Evolutionary conservation across 37 sponge, comb jelly and placozoan species (phyloP), one percentile per base, ranked within the genome.

Genomic region (Haliclona indistincta): DNA sequence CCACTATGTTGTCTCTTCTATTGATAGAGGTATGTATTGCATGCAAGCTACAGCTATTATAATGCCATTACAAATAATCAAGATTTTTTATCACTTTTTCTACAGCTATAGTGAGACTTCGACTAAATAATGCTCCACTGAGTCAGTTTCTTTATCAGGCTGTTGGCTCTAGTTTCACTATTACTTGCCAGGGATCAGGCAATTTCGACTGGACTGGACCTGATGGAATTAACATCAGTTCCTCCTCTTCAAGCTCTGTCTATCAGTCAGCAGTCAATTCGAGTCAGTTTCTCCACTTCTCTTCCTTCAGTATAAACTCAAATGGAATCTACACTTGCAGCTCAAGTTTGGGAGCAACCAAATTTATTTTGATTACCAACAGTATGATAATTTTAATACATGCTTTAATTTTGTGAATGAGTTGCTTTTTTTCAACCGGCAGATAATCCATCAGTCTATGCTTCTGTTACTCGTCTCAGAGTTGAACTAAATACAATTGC

Each of bases 371-470:
- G 67, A 72, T 53, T 26, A 64, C 72, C 29, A 66, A 43, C 56
- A 54, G 80, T 80, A 63, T 62, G 72, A 49, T 15, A 0, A n/a
- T 11, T 4, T 4, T 36, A 6, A 51, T 33, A 17, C 6, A 4
- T 29, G n/a, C n/a, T n/a, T n/a, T n/a, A n/a, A n/a, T n/a, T n/a
- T n/a, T n/a, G n/a, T n/a, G n/a, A n/a, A n/a, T n/a, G n/a, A n/a
- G n/a, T n/a, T n/a, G n/a, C 67, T n/a, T 37, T 75, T 37, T 35
- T 43, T 20, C 37, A 38, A 43, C 74, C 67, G 42, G 40, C 75
- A 62, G 72, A 41, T n/a, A 64, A 36, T 26, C 82, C 82, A 3
- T 38, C 43, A 17, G 67, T 52, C 7, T 58, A 25, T 58, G 7
- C 60, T 58, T 20, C 60, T 58, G 6, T 25, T 6, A n/a, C 26